Conservation (phyloP, 2,888 invertebrate species). For the Dorcus parallelipipedus region DNA sequence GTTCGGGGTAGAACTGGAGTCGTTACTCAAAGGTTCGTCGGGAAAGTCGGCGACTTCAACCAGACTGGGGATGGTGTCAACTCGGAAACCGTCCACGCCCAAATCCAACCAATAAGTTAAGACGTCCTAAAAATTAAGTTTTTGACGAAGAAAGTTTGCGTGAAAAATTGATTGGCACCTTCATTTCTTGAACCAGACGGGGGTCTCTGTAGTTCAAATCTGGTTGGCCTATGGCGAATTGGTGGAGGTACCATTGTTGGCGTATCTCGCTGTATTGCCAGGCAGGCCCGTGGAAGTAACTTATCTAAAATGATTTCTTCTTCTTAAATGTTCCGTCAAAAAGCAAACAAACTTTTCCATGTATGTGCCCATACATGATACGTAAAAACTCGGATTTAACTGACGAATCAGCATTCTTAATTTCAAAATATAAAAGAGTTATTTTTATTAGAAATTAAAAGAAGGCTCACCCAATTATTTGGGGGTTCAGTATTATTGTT, state of each 20-base stretch:
- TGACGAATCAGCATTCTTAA: too few relatives aligned
- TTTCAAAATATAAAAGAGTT: too few relatives aligned
- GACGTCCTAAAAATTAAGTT: slow-evolving; percentile 50
- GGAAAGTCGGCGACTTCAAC: slow-evolving; percentile 39
- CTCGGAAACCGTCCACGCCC: slow-evolving; percentile 83
- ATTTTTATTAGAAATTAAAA: too few relatives aligned
- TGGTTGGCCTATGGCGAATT: slow-evolving; percentile 71
- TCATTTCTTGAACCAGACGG: slow-evolving; percentile 63
- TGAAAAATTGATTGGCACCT: slow-evolving; percentile 43
- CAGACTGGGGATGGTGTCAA: slow-evolving; percentile 66
- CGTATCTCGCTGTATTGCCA: slow-evolving; percentile 29
- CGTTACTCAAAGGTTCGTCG: slow-evolving; percentile 46
- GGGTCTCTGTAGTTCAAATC: slow-evolving; percentile 78
- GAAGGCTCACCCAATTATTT: slow-evolving; percentile 68
- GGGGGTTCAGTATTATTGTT: slow-evolving; percentile 57
- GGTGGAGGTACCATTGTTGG: slow-evolving; percentile 72
- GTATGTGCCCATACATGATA: too few relatives aligned
- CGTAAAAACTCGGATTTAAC: too few relatives aligned
- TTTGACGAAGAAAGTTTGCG: too few relatives aligned
- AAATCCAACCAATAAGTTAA: slow-evolving; percentile 77
- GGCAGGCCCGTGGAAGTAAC: slow-evolving; percentile 36
- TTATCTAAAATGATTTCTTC: slow-evolving; percentile 28
- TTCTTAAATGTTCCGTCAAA: not conserved
- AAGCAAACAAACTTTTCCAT: too few relatives aligned
- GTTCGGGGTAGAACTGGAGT: slow-evolving; percentile 9